Evolutionary conservation across 1,140 invertebrate genomes (phyloP).

Genomic region (Macrobrachium rosenbergii): DNA sequence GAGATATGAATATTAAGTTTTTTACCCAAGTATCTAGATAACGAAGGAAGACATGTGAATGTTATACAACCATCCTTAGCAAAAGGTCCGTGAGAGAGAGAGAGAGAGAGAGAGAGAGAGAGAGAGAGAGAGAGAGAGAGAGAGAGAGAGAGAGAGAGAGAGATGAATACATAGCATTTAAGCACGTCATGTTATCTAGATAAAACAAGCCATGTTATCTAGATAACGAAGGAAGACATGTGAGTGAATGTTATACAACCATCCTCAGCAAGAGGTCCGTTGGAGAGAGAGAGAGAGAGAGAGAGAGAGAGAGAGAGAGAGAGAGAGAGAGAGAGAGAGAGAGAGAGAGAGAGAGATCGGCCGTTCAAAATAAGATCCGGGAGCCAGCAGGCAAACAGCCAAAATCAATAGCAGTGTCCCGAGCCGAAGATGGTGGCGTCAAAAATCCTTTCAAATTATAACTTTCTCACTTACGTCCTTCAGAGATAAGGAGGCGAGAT

Average conservation of each 20-base stretch:
- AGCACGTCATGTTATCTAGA: background rate
- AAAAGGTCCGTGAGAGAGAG: no score
- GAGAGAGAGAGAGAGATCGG: background rate
- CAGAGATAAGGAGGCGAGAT: no score
- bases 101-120: background rate
- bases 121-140: background rate
- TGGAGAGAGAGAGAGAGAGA: no score
- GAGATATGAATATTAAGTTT: background rate
- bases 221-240: background rate
- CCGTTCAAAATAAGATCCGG: background rate
- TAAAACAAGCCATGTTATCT: no score
- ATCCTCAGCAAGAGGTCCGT: no score
- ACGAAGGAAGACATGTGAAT: background rate
- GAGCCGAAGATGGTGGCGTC: no score
- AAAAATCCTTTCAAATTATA: no score
- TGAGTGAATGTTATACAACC: background rate
- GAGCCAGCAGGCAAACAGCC: slow-evolving; percentile 16
- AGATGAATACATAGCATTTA: background rate
- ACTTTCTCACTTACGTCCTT: no score
- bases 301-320: no score
- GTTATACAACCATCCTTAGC: background rate
- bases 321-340: background rate
- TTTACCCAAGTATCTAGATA: background rate
- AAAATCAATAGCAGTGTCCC: slow-evolving; percentile 22
- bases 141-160: background rate